Conservation (phyloP, 2,888 invertebrate species). For the Parnassius glacialis region DNA sequence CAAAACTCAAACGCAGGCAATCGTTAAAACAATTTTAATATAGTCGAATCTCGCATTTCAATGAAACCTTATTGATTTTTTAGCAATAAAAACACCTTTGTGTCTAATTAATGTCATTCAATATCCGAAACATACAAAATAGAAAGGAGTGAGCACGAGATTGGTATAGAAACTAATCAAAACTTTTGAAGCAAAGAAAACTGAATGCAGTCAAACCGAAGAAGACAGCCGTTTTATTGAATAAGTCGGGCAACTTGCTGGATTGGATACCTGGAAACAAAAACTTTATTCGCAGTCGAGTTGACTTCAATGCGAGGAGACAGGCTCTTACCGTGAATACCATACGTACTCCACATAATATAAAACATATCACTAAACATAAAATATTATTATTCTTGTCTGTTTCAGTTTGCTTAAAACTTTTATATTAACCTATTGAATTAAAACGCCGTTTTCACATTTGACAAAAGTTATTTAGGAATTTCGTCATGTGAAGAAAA, state of each 20-base stretch:
- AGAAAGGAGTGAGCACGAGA: constrained; percentile 34
- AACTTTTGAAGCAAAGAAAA: constrained; percentile 58
- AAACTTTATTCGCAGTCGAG: constrained; percentile 48
- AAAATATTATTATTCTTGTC: too few relatives aligned
- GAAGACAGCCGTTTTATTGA: constrained; percentile 61
- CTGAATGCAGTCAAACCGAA: constrained; percentile 53
- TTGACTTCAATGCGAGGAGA: constrained; percentile 31
- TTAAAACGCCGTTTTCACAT: too few relatives aligned
- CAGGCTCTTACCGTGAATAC: constrained; percentile 8
- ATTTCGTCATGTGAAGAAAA: too few relatives aligned
- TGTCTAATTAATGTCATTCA: constrained; percentile 27
- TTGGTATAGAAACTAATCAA: constrained; percentile 62
- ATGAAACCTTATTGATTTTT: constrained; percentile 20
- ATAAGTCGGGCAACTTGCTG: constrained; percentile 51
- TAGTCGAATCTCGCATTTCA: constrained; percentile 25
- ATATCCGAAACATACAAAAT: constrained; percentile 38
- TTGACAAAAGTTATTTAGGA: too few relatives aligned
- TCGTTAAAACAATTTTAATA: constrained; percentile 38
- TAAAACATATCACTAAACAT: too few relatives aligned
- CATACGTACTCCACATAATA: not conserved
- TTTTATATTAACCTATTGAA: too few relatives aligned
- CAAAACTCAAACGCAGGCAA: constrained; percentile 29
- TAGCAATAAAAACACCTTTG: constrained; percentile 8
- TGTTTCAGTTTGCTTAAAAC: too few relatives aligned
- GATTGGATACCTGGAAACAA: constrained; percentile 51